A percentile compares a stretch with the other conserved stretches of the same genome.
Evolutionary conservation across 2,113 vertebrate genomes (phyloP).

Genomic region (Cyprinodon tularosa): DNA sequence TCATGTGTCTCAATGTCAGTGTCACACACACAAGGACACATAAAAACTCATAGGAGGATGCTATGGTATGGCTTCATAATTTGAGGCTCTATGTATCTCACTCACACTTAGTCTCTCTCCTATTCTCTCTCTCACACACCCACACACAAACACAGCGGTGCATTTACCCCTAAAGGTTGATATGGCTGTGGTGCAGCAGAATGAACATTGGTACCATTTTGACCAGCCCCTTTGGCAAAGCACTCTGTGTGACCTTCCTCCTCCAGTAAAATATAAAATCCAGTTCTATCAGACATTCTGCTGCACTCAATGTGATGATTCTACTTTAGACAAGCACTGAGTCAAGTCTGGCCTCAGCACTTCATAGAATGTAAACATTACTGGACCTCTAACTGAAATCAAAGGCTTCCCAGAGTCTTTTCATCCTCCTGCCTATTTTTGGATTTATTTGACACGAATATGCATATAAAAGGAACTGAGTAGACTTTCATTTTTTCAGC

Average conservation of each 20-base stretch:
- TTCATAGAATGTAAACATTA: background rate
- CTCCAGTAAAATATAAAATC: slow-evolving; percentile 51
- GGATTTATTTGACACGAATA: background rate
- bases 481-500: background rate
- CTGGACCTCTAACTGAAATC: slow-evolving; percentile 16
- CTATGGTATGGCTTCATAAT: background rate
- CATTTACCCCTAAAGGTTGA: slow-evolving; percentile 34
- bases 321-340: slow-evolving; percentile 5
- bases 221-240: slow-evolving; percentile 52
- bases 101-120: no score
- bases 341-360: slow-evolving; percentile 10
- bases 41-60: background rate
- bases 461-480: background rate
- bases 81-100: background rate
- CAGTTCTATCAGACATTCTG: slow-evolving; percentile 16
- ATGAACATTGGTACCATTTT: slow-evolving; percentile 57
- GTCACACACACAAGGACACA: background rate
- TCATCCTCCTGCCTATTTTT: background rate
- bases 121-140: background rate
- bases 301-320: slow-evolving; percentile 26
- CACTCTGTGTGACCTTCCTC: slow-evolving; percentile 46
- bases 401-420: background rate
- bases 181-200: slow-evolving; percentile 48
- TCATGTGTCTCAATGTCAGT: background rate
- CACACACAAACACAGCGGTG: slow-evolving; percentile 11